phyloP scores from a whole-genome alignment of 2,113 vertebrate species.

The Cyanocitta stelleri region DNA sequence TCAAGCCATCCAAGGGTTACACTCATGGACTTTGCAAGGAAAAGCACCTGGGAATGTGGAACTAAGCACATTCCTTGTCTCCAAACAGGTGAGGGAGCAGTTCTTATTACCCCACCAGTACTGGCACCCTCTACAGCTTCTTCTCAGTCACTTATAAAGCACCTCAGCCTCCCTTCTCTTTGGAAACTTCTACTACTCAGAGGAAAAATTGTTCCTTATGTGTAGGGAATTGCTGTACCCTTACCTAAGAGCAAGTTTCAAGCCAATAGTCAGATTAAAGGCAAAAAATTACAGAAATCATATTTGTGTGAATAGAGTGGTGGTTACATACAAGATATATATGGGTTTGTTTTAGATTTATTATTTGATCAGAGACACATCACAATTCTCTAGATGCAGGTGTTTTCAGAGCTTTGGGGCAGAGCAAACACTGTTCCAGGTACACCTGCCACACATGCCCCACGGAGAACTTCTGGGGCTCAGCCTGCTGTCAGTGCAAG shows the following conservation, averaged over 20 bases:
- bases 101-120: background rate
- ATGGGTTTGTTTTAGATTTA: background rate
- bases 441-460: no score
- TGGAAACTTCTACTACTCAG: background rate
- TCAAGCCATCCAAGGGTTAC: background rate
- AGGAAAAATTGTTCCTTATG: background rate
- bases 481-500: fast-evolving
- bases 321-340: background rate
- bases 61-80: background rate
- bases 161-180: background rate
- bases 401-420: background rate
- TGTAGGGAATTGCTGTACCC: background rate
- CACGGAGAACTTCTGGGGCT: background rate
- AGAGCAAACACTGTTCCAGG: background rate
- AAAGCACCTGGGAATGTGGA: background rate
- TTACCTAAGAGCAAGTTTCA: background rate
- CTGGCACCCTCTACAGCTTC: background rate
- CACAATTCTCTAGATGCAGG: background rate
- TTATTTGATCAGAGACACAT: background rate
- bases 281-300: background rate
- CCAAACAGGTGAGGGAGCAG: background rate
- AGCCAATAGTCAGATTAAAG: background rate
- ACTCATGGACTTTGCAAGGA: background rate
- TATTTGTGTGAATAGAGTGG: background rate
- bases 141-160: background rate